Evolutionary conservation across 1,140 invertebrate genomes (phyloP).

Genomic region (Chironomus tepperi): DNA sequence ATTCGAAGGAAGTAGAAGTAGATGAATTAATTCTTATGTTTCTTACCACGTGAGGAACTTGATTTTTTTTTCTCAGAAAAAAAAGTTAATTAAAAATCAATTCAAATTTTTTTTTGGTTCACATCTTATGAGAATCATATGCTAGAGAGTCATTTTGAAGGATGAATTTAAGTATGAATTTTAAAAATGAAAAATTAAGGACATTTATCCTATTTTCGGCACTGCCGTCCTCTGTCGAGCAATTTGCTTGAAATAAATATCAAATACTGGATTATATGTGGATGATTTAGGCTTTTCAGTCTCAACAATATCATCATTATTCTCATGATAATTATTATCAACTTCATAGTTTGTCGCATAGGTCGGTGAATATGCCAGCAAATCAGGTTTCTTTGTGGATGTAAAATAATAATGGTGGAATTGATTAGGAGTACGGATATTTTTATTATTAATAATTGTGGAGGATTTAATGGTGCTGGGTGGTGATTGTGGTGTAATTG

Average conservation of each 20-base stretch:
- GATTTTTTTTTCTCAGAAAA: not conserved
- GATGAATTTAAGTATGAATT: not conserved
- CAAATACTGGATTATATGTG: conserved; percentile 30
- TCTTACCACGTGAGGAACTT: too few relatives aligned
- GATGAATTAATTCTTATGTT: too few relatives aligned
- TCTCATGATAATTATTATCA: conserved; percentile 17
- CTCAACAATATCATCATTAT: not conserved
- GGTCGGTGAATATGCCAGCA: conserved; percentile 31
- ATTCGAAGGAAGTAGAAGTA: too few relatives aligned
- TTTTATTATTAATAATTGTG: not conserved
- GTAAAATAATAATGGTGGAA: conserved; percentile 27
- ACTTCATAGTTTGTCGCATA: conserved; percentile 3
- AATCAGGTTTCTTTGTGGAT: conserved; percentile 24
- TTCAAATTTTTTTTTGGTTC: not conserved
- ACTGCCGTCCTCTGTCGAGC: not conserved
- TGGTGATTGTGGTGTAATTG: conserved; percentile 32
- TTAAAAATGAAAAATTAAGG: not conserved
- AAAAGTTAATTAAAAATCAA: not conserved
- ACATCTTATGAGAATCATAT: not conserved
- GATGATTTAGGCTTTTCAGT: conserved; percentile 30
- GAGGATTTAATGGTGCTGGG: conserved; percentile 25
- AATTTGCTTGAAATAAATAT: conserved; percentile 19
- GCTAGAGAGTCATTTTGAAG: not conserved
- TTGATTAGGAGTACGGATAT: conserved; percentile 28
- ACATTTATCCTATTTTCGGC: not conserved